phyloP scores from a whole-genome alignment of 2,888 invertebrate species.

The Conistra vaccinii region DNA sequence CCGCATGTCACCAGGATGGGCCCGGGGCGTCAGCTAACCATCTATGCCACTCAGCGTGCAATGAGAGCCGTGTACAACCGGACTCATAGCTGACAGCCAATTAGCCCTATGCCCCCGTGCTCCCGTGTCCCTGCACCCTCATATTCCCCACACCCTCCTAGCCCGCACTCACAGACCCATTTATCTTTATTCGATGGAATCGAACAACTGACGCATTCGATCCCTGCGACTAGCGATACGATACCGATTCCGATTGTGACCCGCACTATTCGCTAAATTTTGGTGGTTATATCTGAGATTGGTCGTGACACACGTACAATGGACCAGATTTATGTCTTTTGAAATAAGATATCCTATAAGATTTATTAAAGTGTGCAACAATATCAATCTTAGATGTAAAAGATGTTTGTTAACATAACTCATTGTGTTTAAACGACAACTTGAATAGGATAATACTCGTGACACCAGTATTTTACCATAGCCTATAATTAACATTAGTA shows the following conservation, averaged over 20 bases:
- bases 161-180: conserved; percentile 82
- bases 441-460: conserved; percentile 20
- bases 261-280: conserved; percentile 70
- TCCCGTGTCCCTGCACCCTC: conserved; percentile 69
- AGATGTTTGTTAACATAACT: conserved; percentile 39
- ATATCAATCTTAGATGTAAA: conserved; percentile 57
- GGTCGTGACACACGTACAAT: conserved; percentile 79
- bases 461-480: conserved; percentile 27
- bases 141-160: conserved; percentile 72
- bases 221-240: conserved; percentile 73
- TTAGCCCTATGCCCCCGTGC: conserved; percentile 82
- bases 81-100: conserved; percentile 89
- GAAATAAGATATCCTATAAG: conserved; percentile 76
- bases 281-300: conserved; percentile 71
- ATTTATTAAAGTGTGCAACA: conserved; percentile 75
- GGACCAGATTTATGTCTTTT: conserved; percentile 77
- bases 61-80: conserved; percentile 75
- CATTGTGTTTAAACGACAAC: conserved; percentile 24
- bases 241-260: conserved; percentile 75
- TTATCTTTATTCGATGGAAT: conserved; percentile 88
- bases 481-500: conserved; percentile 27
- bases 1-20: conserved; percentile 74
- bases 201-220: conserved; percentile 80
- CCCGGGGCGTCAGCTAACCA: conserved; percentile 71
- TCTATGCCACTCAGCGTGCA: conserved; percentile 75